Base-by-base conservation (phyloP, 2,888 invertebrate species). In the Shargacucullia verbasci region DNA sequence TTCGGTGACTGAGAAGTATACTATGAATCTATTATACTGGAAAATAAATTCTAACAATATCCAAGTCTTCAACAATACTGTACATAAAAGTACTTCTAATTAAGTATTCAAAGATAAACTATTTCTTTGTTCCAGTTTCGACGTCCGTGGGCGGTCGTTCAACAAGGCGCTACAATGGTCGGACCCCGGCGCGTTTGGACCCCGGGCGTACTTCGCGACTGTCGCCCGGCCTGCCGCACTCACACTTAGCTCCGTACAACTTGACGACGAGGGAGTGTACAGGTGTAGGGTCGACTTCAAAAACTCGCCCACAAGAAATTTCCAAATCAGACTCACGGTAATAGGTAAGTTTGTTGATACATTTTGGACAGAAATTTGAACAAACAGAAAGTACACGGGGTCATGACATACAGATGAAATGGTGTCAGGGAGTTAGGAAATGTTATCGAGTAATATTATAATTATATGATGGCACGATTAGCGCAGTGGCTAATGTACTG, bases 271-370 rank as follows among this genome's bases (percentile, higher is more conserved):
- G 84, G 98, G 98, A 43, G 94, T 95, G 57, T 98, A 98, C 91
- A 95, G 98, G 74, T 98, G 98, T 88, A 95, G 98, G 65, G 98
- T 98, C 31, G 98, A 98, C 91, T 98, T 98, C 90, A 96, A 97
- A 80, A 97, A 97, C 83, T 97, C 98, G 8, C 98, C 98, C 29
- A 98, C 98, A 11, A 96, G 98, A 79, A 98, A 97, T 88, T 97
- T 97, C 88, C 97, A 97, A 83, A 97, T 98, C 87, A 97, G 97
- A 86, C 95, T 98, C 74, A 97, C 97, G 81, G 98, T 98, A 80
- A 97, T 98, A 87, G 98, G 98, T 98, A 94, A 96, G 97, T 94
- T 45, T 46, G 8, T 27, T 40, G 3, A 56, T 50, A 29, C 29
- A 29, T 29, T 9, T 48, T 46, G 47, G n/a, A n/a, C n/a, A n/a